Evolutionary conservation across 35 echinoderm and acorn worm genomes (phyloP), one percentile per base, ranked within the genome.

Genomic region (Apostichopus californicus): DNA sequence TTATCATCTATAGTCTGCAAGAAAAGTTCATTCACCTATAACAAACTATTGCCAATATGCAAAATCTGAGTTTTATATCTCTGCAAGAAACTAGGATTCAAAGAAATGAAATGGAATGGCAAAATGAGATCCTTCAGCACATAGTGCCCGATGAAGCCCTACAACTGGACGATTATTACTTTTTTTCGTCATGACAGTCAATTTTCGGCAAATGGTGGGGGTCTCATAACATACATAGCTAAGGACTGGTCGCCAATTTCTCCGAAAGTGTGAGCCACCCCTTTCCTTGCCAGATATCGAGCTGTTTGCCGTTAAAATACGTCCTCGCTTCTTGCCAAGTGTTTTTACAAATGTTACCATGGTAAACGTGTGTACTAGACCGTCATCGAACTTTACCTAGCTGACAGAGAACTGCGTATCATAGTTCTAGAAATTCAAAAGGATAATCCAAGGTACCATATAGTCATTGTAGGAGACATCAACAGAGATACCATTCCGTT

Each of bases 291-390:
- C 24, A 61, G 58, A 61, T 12, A 61, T 61, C 78, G 88, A 90
- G 78, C 52, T 77, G 4, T 72, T 90, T 15, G 68, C 70, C 8
- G 88, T 90, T 9, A 77, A 72, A 77, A 54, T 63, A 6, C 53
- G 88, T 21, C 88, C 88, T 6, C 59, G 86, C 68, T 88, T 88
- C 52, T 28, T 88, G 1, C 28, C 86, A 20, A 88, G 86, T 22
- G 28, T 10, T 5, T 9, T 68, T 21, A 10, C 55, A 13, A 72
- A 72, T 9, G 28, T 88, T 53, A 63, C 58, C 5, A 88, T 88
- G 4, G 4, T 70, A 15, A 88, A 72, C 25, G 57, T 88, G 6
- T 88, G 68, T 68, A 88, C 46, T 13, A 17, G 66, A 68, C 86
- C 86, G 28, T 88, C 86, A 54, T 17, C 86, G 15, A 88, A 70